Percentiles rank a stretch among this genome's conserved stretches.
phyloP scores from a whole-genome alignment of 2,888 invertebrate genomes.

The Chymomyza amoena region DNA sequence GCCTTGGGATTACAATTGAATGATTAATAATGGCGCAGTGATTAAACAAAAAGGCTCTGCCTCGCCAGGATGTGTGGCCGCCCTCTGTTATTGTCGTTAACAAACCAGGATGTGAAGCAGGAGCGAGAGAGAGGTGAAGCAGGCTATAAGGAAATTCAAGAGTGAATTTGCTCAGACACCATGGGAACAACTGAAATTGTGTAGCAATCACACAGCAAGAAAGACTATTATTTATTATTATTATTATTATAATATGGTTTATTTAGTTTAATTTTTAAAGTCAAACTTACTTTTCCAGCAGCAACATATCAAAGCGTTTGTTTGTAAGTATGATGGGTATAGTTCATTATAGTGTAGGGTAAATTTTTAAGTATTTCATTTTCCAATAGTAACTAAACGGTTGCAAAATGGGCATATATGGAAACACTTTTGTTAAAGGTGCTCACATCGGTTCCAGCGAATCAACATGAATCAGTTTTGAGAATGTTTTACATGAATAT shows the following conservation, averaged over 20 bases:
- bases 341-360: neutral
- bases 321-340: neutral
- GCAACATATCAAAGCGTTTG: neutral
- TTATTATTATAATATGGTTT: neutral
- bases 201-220: neutral
- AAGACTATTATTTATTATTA: neutral
- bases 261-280: neutral
- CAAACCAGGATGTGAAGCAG: neutral
- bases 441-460: no score
- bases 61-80: neutral
- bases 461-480: no score
- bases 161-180: neutral
- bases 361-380: neutral
- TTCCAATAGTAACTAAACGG: no score
- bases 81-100: neutral
- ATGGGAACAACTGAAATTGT: neutral
- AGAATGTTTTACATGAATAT: no score
- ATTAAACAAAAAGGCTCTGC: conserved; percentile 46
- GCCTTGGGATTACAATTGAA: conserved; percentile 63
- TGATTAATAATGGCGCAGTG: conserved; percentile 62
- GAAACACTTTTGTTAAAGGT: no score
- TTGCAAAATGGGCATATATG: no score
- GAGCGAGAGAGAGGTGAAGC: neutral
- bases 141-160: neutral
- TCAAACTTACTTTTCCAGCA: neutral